Conservation (phyloP, 2,888 invertebrate species). For the Gibbula magus region DNA sequence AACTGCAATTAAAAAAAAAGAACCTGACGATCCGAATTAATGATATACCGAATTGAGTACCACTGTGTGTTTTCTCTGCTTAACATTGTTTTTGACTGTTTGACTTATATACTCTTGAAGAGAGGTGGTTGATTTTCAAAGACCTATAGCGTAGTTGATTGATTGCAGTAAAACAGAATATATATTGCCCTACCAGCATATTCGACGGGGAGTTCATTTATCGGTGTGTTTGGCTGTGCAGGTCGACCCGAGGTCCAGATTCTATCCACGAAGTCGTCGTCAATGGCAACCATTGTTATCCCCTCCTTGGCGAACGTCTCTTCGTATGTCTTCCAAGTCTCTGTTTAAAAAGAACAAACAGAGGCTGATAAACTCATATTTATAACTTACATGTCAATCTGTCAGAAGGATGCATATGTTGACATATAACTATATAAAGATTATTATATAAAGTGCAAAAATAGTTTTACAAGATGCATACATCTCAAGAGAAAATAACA, state of each 20-base stretch:
- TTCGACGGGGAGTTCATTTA: conserved; percentile 80
- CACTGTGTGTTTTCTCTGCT: neutral
- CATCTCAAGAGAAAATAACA: no score
- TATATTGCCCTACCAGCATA: conserved; percentile 78
- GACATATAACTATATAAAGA: no score
- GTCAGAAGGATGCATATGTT: no score
- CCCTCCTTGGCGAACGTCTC: conserved; percentile 27
- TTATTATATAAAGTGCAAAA: no score
- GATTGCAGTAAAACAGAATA: neutral
- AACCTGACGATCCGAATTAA: neutral
- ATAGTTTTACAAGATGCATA: no score
- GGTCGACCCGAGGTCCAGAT: conserved; percentile 82
- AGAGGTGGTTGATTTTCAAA: neutral
- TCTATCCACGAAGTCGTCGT: conserved; percentile 83
- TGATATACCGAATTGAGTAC: neutral
- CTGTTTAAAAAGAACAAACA: conserved; percentile 13
- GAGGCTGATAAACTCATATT: no score
- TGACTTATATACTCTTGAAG: neutral
- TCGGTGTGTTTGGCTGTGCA: conserved; percentile 78
- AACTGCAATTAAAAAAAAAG: neutral
- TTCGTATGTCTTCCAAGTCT: conserved; percentile 37
- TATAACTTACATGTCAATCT: no score
- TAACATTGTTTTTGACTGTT: neutral
- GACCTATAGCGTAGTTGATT: neutral
- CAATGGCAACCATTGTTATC: conserved; percentile 38